Evolutionary conservation across 2,797 vertebrate species (phyloP).

Genomic region (Petrocephalus sullivani): DNA sequence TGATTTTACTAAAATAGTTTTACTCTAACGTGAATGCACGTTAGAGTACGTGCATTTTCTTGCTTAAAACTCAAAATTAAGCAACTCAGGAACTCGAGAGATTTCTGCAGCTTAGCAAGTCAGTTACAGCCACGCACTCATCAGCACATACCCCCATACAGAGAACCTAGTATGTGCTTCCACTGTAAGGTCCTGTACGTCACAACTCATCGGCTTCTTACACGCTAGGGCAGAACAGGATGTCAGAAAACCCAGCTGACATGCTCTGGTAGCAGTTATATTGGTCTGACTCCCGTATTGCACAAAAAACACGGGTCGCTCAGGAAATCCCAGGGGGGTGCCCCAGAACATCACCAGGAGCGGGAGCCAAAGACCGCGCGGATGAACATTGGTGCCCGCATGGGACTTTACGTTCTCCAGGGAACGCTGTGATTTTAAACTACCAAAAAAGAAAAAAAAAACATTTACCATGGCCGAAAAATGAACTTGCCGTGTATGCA

Average conservation of each 20-base stretch:
- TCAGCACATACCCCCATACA: background rate
- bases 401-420: background rate
- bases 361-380: background rate
- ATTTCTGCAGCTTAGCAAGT: background rate
- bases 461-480: conserved; percentile 46
- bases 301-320: background rate
- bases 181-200: background rate
- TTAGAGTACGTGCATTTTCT: background rate
- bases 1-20: background rate
- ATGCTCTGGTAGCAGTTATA: background rate
- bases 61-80: background rate
- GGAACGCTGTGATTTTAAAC: conserved; percentile 10
- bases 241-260: background rate
- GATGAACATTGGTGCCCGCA: background rate
- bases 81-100: background rate
- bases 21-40: background rate
- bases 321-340: background rate
- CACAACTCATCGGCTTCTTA: background rate
- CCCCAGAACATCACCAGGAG: background rate
- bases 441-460: conserved; percentile 28
- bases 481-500: conserved; percentile 42
- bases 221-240: background rate
- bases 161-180: conserved; percentile 1
- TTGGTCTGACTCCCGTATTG: background rate
- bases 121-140: background rate